Base-by-base conservation (phyloP, 2,888 invertebrate species). In the Tigriopus californicus region DNA sequence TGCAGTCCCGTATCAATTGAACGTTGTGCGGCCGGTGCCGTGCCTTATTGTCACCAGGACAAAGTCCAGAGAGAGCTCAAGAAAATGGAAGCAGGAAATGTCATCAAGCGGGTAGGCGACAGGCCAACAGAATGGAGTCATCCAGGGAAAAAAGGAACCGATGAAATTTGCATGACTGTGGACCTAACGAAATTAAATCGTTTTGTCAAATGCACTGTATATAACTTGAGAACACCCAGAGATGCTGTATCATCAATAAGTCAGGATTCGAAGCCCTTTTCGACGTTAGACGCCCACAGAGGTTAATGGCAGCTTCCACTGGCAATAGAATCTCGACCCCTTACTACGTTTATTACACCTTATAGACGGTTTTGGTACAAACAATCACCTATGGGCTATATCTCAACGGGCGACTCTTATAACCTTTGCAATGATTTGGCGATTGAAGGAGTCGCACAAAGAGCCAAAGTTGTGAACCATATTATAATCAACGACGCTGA, bases 281-380 rank as follows among this genome's bases (percentile, higher is more conserved):
- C 47, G 1, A 47, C 18, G n/a, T 13, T 47, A 2, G 10, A 47
- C 11, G 33, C 33, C 8, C 33, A 8, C 8, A 33, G 8, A 33
- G 33, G 33, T 33, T 33, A 33, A 5, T 61, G 55, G 61, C 48
- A 61, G n/a, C 2, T 61, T 5, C 40, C 51, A 11, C 52, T 58
- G 5, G 42, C 40, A 12, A 22, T 10, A 10, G 5, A 47, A 13
- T 20, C 20, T 10, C 10, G 24, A 13, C 18, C 11, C 1, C n/a
- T 47, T 13, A 11, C 47, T 1, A 47, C 47, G 11, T 47, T 47
- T 3, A 47, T 47, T 13, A 47, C 47, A 10, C 47, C 47, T 20
- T 47, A 47, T 3, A n/a, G 47, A 12, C 18, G 47, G n/a, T 47
- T 20, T 47, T 47, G n/a, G 20, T 47, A 20, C 3, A 47, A 47